These are phyloP conservation scores for Mesoligia furuncula DNA, from an alignment of 2,888 invertebrate genomes.

Conservation along the genomic window DNA sequence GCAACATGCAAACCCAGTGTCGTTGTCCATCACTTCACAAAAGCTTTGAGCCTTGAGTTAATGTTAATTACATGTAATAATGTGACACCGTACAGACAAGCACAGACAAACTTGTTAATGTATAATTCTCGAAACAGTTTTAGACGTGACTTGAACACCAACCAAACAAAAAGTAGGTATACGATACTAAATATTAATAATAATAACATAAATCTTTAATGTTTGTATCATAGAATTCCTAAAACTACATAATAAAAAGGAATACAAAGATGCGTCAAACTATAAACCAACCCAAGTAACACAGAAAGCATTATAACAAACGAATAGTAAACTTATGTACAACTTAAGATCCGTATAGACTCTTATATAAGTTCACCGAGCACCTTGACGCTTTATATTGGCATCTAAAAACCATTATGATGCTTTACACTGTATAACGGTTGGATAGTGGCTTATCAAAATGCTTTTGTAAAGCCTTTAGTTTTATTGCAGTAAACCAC, in stretches of 20 bases:
- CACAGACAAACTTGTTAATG: slow-evolving; percentile 49
- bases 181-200: slow-evolving; percentile 11
- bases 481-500: too few relatives aligned
- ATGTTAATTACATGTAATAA: slow-evolving; percentile 12
- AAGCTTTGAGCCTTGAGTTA: slow-evolving; percentile 29
- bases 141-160: slow-evolving; percentile 38
- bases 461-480: too few relatives aligned
- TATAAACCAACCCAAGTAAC: too few relatives aligned
- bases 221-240: slow-evolving; percentile 12
- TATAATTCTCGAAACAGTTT: slow-evolving; percentile 22
- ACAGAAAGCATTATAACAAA: too few relatives aligned
- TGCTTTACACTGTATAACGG: too few relatives aligned
- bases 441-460: too few relatives aligned
- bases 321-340: too few relatives aligned
- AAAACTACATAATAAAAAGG: slow-evolving; percentile 48
- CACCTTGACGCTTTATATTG: too few relatives aligned
- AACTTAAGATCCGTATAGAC: too few relatives aligned
- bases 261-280: slow-evolving; percentile 44
- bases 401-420: too few relatives aligned
- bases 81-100: slow-evolving; percentile 40
- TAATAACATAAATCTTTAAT: slow-evolving; percentile 3
- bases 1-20: slow-evolving; percentile 56
- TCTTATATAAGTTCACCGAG: too few relatives aligned
- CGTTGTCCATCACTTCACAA: slow-evolving; percentile 25
- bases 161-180: slow-evolving; percentile 24